Evolutionary conservation across 2,888 invertebrate species (phyloP), one percentile per base, ranked within the genome.

Genomic region (Brachyptera putata): DNA sequence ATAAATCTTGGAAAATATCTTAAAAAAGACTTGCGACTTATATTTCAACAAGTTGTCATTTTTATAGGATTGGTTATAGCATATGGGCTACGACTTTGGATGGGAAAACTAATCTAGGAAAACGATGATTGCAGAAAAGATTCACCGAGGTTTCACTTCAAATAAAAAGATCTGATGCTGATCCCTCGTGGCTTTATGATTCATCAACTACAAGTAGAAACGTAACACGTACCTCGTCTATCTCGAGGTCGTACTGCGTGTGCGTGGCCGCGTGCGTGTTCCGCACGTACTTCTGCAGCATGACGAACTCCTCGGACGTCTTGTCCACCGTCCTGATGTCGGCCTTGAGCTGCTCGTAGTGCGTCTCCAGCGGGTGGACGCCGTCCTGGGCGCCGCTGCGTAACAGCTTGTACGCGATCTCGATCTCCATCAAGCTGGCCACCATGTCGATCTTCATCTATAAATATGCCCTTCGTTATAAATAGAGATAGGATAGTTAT

Each of bases 261-360:
- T 99, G 98, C 0, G 98, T 98, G 3, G 83, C 76, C 0, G 91
- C 98, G 75, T 98, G 97, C 0, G 96, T 98, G 70, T 97, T 98
- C 67, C 80, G 79, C 1, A 93, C 84, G 72, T 97, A 99, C 55
- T 86, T 79, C 55, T 82, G 67, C 18, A 98, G 81, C 62, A 89
- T 72, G 21, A 79, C 73, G 74, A 83, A 97, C 70, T 95, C 94
- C 0, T 88, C 84, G 1, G 82, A 77, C 0, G 75, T 74, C 59
- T 77, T 80, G 14, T 84, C 83, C 48, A 96, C 63, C 0, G 88
- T 83, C 41, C 83, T 81, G 63, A 99, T 85, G 1, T 87, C 82
- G 0, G 95, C 83, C 67, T 95, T 91, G 49, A 99, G 78, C 71
- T 94, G 89, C 60, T 86, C 80, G 73, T 97, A 99, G 74, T 96